Conservation (phyloP, 2,888 invertebrate species). For the Julus scandinavius region DNA sequence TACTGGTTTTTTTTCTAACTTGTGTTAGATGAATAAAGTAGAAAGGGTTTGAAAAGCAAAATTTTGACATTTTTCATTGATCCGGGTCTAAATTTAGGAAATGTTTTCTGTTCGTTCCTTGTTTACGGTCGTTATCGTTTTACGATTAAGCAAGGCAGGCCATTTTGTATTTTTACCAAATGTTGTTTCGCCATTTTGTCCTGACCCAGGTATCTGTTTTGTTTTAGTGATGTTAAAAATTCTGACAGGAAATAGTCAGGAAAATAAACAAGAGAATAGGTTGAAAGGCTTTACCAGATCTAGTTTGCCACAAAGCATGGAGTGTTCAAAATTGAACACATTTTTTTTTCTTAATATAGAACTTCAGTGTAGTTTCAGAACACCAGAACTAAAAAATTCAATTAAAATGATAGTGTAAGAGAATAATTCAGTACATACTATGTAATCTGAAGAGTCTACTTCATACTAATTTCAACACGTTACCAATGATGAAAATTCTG, state of each 20-base stretch:
- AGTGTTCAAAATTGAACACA: no score
- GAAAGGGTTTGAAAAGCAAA: neutral
- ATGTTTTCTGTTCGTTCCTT: neutral
- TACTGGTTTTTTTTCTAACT: no score
- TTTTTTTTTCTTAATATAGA: no score
- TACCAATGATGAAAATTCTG: no score
- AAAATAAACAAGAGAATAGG: slow-evolving; percentile 2
- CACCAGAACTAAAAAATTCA: no score
- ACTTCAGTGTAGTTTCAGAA: no score
- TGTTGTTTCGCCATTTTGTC: slow-evolving; percentile 12
- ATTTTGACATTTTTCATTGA: neutral
- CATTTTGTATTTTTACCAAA: neutral
- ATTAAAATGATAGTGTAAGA: no score
- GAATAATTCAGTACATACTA: no score
- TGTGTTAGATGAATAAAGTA: no score
- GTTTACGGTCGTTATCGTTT: neutral
- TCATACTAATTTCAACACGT: no score
- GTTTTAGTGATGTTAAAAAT: neutral
- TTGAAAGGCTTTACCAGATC: neutral
- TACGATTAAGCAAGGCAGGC: neutral
- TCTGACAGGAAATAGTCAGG: neutral
- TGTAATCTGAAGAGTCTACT: no score
- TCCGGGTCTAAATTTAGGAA: neutral
- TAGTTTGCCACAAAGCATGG: no score
- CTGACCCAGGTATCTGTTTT: slow-evolving; percentile 7